phyloP scores from a whole-genome alignment of 64 coral and sea anemone species.

The Trachythela sp. region DNA sequence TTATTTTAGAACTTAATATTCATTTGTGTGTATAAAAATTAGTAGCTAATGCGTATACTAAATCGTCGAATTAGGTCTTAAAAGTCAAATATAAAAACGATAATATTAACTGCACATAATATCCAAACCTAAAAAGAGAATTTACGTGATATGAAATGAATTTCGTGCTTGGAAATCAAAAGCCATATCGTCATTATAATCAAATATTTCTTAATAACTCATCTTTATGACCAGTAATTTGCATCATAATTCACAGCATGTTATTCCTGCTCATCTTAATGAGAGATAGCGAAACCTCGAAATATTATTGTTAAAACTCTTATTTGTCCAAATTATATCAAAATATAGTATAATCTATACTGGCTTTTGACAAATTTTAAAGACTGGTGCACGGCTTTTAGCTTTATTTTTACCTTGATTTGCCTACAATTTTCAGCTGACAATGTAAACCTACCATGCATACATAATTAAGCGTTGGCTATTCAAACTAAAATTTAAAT shows the following conservation, averaged over 20 bases:
- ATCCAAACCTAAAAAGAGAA: background rate
- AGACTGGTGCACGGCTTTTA: background rate
- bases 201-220: background rate
- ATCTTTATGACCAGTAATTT: background rate
- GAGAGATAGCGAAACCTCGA: background rate
- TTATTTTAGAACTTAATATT: no score
- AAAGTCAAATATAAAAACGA: no score
- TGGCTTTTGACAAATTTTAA: background rate
- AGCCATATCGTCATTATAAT: background rate
- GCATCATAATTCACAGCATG: background rate
- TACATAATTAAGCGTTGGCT: background rate
- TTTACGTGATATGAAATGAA: background rate
- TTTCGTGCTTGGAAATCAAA: background rate
- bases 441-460: background rate
- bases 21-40: no score
- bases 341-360: background rate
- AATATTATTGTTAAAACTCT: background rate
- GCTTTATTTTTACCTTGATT: background rate
- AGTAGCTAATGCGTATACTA: no score
- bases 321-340: background rate
- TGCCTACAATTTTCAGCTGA: background rate
- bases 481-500: background rate
- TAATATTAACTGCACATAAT: background rate
- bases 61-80: no score
- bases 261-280: background rate